Percentiles rank a stretch among this genome's conserved stretches.
These are phyloP conservation scores for Dufourea novaeangliae DNA, from an alignment of 1,140 invertebrate species.

Conservation along the genomic window DNA sequence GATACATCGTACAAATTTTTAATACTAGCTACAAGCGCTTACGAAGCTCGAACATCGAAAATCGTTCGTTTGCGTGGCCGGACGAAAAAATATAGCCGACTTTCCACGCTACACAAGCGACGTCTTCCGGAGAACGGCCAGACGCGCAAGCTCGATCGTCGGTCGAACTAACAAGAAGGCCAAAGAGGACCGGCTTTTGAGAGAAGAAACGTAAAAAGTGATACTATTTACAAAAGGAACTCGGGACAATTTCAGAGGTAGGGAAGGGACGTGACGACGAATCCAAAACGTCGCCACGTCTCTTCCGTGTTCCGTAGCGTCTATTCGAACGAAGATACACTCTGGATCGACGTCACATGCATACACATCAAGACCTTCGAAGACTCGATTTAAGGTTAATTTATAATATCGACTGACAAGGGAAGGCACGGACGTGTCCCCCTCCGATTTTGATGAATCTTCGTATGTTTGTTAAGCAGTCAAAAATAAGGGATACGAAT, in stretches of 20 bases:
- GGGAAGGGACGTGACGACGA: not conserved
- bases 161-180: not conserved
- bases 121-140: not conserved
- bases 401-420: no score
- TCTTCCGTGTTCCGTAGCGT: not conserved
- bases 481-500: no score
- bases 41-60: not conserved
- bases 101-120: not conserved
- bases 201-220: conserved; percentile 5
- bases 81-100: not conserved
- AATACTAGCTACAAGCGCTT: not conserved
- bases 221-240: conserved; percentile 29
- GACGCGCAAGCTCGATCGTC: not conserved
- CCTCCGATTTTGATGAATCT: no score
- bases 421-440: no score
- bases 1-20: not conserved
- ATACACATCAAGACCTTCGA: not conserved
- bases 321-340: not conserved
- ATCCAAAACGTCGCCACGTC: not conserved
- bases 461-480: no score
- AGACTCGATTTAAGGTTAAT: no score
- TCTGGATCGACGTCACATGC: not conserved
- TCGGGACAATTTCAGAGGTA: not conserved
- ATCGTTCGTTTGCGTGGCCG: not conserved
- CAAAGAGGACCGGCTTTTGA: not conserved